Percentiles rank a stretch among this genome's conserved stretches.
Evolutionary conservation across 2,888 invertebrate genomes (phyloP).

Genomic region (Heteromurus nitidus): DNA sequence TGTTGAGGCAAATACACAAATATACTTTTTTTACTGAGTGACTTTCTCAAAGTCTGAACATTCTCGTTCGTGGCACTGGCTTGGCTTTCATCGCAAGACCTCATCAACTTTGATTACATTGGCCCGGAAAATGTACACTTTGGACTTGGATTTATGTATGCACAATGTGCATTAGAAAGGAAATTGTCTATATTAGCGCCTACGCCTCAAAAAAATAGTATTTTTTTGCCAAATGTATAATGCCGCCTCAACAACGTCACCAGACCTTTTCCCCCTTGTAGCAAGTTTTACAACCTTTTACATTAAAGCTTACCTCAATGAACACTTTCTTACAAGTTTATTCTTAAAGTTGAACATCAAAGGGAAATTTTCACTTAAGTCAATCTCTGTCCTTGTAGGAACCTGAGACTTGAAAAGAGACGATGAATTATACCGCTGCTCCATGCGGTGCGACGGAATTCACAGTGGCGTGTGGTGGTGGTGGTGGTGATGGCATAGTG

Average conservation of each 20-base stretch:
- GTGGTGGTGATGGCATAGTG: background rate
- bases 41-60: background rate
- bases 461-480: too few relatives aligned
- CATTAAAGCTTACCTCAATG: constrained; percentile 7
- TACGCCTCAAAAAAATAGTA: too few relatives aligned
- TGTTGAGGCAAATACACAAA: background rate
- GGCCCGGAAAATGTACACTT: background rate
- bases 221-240: too few relatives aligned
- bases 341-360: background rate
- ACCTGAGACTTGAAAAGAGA: background rate
- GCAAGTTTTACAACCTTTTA: too few relatives aligned
- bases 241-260: too few relatives aligned
- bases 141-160: background rate
- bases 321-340: background rate
- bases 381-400: background rate
- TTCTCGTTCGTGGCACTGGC: background rate
- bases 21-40: background rate
- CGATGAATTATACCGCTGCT: background rate
- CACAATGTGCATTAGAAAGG: too few relatives aligned
- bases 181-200: too few relatives aligned
- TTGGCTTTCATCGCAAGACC: background rate
- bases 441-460: too few relatives aligned
- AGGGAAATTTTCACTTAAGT: constrained; percentile 3
- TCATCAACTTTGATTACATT: constrained; percentile 15
- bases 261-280: too few relatives aligned